phyloP scores from a whole-genome alignment of 2,113 vertebrate species.

The Tetrao urogallus region DNA sequence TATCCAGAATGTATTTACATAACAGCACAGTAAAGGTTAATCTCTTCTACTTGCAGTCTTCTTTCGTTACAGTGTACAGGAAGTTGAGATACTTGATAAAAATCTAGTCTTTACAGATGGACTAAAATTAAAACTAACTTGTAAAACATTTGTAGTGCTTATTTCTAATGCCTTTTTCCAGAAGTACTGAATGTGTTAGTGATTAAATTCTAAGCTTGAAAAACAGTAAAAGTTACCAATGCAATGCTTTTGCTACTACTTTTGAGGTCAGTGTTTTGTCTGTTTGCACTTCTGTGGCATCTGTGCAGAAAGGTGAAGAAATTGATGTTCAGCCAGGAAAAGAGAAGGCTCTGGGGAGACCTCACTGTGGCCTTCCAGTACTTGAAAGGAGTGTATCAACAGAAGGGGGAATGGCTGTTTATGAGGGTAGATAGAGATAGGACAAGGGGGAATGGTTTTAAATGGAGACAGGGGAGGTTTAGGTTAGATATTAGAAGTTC shows the following conservation, averaged over 20 bases:
- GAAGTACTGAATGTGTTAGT: not conserved
- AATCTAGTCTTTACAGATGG: not conserved
- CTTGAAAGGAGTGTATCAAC: too few species aligned
- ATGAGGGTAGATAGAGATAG: too few species aligned
- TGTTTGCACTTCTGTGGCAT: not conserved
- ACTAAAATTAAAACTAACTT: not conserved
- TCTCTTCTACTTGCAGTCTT: not conserved
- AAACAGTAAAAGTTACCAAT: not conserved
- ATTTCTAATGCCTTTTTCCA: not conserved
- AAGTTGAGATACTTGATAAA: constrained; percentile 4
- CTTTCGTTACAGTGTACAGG: not conserved
- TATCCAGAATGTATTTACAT: not conserved
- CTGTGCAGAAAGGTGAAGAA: not conserved
- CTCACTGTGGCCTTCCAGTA: too few species aligned
- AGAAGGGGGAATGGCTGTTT: too few species aligned
- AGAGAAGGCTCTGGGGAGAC: too few species aligned
- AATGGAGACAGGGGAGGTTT: too few species aligned
- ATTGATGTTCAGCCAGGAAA: not conserved
- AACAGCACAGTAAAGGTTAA: not conserved
- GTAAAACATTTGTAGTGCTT: not conserved
- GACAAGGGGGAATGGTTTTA: too few species aligned
- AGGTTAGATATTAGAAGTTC: too few species aligned
- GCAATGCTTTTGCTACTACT: not conserved
- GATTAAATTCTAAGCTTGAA: not conserved
- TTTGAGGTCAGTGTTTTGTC: not conserved